Evolutionary conservation across 2,888 invertebrate genomes (phyloP).

Genomic region (Dendrolimus pini): DNA sequence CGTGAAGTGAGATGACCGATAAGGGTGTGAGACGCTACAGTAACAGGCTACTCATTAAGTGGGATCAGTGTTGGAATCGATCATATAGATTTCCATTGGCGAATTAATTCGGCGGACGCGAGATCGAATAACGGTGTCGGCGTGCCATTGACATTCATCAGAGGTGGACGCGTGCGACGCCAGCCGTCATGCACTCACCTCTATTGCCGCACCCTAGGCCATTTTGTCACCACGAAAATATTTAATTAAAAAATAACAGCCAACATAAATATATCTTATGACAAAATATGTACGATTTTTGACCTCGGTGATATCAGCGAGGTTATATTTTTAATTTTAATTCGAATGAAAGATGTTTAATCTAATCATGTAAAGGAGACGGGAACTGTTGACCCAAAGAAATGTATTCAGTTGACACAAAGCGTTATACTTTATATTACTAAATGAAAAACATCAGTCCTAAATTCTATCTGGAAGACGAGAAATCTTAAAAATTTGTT

Average conservation of each 20-base stretch:
- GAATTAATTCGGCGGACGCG: slow-evolving; percentile 71
- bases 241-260: not conserved
- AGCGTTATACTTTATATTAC: too few relatives aligned
- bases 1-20: slow-evolving; percentile 52
- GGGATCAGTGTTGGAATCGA: slow-evolving; percentile 58
- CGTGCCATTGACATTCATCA: slow-evolving; percentile 74
- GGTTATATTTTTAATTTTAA: too few relatives aligned
- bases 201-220: slow-evolving; percentile 15
- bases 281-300: too few relatives aligned
- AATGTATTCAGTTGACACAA: too few relatives aligned
- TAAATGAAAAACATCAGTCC: too few relatives aligned
- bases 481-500: too few relatives aligned
- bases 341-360: too few relatives aligned
- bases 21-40: slow-evolving; percentile 47
- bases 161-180: slow-evolving; percentile 38
- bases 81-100: slow-evolving; percentile 63
- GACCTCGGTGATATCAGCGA: too few relatives aligned
- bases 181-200: slow-evolving; percentile 10
- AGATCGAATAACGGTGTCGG: slow-evolving; percentile 70
- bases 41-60: slow-evolving; percentile 63
- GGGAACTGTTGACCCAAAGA: too few relatives aligned
- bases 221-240: slow-evolving; percentile 2
- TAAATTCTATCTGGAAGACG: too few relatives aligned
- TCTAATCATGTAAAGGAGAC: too few relatives aligned
- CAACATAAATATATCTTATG: too few relatives aligned